Conservation (phyloP, 2,888 invertebrate genomes). For the Hirtodrosophila cameraria region DNA sequence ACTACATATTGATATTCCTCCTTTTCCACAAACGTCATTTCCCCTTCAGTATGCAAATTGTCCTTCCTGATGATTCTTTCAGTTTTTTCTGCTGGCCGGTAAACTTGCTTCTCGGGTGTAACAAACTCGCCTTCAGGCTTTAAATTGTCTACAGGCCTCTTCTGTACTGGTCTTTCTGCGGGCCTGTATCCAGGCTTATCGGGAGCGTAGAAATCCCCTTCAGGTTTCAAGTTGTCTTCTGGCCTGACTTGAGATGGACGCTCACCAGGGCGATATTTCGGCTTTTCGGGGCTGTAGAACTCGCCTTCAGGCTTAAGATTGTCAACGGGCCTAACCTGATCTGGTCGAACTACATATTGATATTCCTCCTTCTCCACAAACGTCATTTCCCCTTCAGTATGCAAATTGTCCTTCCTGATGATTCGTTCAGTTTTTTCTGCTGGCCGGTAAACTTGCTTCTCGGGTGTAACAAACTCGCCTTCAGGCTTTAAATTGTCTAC, state of each 20-base stretch:
- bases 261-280: constrained; percentile 84
- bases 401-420: constrained; percentile 85
- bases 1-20: too few relatives aligned
- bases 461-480: constrained; percentile 85
- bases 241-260: constrained; percentile 85
- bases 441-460: constrained; percentile 84
- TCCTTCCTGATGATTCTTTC: too few relatives aligned
- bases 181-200: constrained; percentile 69
- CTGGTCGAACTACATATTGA: constrained; percentile 85
- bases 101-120: too few relatives aligned
- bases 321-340: constrained; percentile 84
- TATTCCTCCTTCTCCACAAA: constrained; percentile 84
- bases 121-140: too few relatives aligned
- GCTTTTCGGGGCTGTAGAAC: constrained; percentile 85
- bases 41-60: too few relatives aligned
- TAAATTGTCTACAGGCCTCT: too few relatives aligned
- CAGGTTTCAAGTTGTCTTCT: constrained; percentile 85
- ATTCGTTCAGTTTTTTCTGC: constrained; percentile 85
- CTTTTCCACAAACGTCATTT: too few relatives aligned
- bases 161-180: too few relatives aligned
- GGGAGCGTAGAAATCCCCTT: constrained; percentile 86
- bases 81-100: too few relatives aligned
- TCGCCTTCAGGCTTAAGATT: constrained; percentile 86
- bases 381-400: constrained; percentile 85
- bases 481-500: too few relatives aligned